These are phyloP conservation scores for Junonia oenone DNA, from an alignment of 2,888 invertebrate genomes.

Conservation along the genomic window DNA sequence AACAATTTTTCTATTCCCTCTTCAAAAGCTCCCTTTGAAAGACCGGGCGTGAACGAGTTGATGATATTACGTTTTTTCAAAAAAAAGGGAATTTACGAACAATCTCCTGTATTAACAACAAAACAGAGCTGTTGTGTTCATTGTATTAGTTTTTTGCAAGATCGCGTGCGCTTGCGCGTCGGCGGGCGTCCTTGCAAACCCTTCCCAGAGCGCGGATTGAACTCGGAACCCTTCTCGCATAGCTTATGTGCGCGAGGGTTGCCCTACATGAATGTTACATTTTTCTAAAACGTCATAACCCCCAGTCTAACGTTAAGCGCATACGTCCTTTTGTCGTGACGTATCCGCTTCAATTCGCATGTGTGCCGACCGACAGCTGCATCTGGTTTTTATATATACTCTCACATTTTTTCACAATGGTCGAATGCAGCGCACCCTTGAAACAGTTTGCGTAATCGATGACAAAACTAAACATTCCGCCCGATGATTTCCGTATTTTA, in stretches of 20 bases:
- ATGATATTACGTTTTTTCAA: conserved; percentile 78
- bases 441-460: conserved; percentile 81
- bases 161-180: conserved; percentile 79
- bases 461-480: conserved; percentile 80
- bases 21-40: conserved; percentile 73
- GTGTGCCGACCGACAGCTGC: conserved; percentile 76
- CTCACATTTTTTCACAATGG: conserved; percentile 77
- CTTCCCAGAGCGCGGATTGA: conserved; percentile 69
- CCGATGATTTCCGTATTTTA: conserved; percentile 79
- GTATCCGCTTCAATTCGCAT: conserved; percentile 71
- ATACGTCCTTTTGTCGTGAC: conserved; percentile 46
- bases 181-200: conserved; percentile 74
- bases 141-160: conserved; percentile 72
- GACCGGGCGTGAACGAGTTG: conserved; percentile 80
- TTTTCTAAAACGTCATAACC: conserved; percentile 42
- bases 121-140: conserved; percentile 70
- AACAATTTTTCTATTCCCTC: conserved; percentile 71
- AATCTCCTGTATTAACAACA: conserved; percentile 77
- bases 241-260: conserved; percentile 57
- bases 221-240: conserved; percentile 66
- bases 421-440: conserved; percentile 72
- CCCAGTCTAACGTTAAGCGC: conserved; percentile 32
- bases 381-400: conserved; percentile 75
- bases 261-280: conserved; percentile 40
- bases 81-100: conserved; percentile 73